Base-by-base conservation (phyloP, 2,888 invertebrate genomes). In the Lasioglossum vierecki region DNA sequence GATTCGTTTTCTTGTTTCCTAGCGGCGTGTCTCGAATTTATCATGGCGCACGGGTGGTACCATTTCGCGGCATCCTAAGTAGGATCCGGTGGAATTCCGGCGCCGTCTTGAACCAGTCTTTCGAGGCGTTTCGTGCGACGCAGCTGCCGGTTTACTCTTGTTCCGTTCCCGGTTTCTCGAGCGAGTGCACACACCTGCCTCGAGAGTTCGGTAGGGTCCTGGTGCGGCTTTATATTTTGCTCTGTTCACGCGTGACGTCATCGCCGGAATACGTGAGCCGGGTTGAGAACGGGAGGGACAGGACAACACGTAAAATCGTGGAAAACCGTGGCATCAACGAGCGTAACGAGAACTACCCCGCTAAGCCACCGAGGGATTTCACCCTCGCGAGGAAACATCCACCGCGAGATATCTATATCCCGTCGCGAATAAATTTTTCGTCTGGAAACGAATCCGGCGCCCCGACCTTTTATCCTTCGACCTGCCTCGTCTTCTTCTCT, bases 171-270 rank as follows among this genome's bases (percentile, higher is more conserved):
- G 39, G 18, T 75, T 39, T 53, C 75, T 26, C 39, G 63, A 70
- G 74, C 85, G 70, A 84, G 88, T 88, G 88, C 90, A 88, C 88
- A 88, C 90, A 89, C 88, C 89, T 90, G 88, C 73, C 80, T n/a
- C 44, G 73, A 70, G 73, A 70, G 70, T 82, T 80, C 41, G 77
- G 76, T 83, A 88, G 87, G 86, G 90, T 89, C 88, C 89, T 90
- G 82, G 87, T 86, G 91, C 89, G 90, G 93, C 93, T 94, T 94
- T 94, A 94, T 94, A 94, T 95, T 94, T 94, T 90, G 92, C 90
- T 92, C 92, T 92, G 91, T 93, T 94, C 93, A 94, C 92, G 94
- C 94, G 95, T 95, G 95, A 95, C 94, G 93, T 94, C 95, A 94
- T 95, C 95, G 94, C 93, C 87, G 93, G 90, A 93, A 94, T 94